Percentiles rank a stretch among this genome's conserved stretches.
Evolutionary conservation across 1,140 invertebrate genomes (phyloP).

Genomic region (Aphidius gifuensis): DNA sequence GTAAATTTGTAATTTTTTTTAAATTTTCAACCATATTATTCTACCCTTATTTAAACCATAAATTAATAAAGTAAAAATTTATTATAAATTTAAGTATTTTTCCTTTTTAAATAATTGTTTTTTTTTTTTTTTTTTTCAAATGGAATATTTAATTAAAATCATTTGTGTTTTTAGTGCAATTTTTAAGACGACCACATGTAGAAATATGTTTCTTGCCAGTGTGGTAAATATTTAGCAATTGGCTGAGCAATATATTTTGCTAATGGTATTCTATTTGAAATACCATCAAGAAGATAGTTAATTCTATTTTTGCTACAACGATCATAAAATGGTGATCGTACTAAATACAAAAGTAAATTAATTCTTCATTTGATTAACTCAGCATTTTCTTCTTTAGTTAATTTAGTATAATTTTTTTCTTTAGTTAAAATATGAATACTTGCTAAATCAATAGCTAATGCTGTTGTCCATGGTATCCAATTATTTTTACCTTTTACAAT

Average conservation of each 20-base stretch:
- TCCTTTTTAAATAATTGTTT: too few relatives aligned
- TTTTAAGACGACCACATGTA: constrained; percentile 72
- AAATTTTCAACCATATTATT: too few relatives aligned
- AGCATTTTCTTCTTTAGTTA: constrained; percentile 63
- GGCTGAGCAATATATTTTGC: constrained; percentile 64
- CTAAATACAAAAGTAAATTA: constrained; percentile 70
- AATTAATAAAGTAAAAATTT: too few relatives aligned
- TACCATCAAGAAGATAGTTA: constrained; percentile 56
- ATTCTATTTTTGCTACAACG: constrained; percentile 67
- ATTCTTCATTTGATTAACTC: constrained; percentile 73
- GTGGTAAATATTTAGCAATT: constrained; percentile 72
- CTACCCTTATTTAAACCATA: too few relatives aligned
- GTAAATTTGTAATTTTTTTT: too few relatives aligned
- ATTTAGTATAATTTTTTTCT: constrained; percentile 38
- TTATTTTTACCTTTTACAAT: constrained; percentile 66
- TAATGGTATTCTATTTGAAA: constrained; percentile 64
- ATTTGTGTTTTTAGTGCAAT: not conserved
- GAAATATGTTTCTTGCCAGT: constrained; percentile 85
- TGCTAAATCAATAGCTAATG: constrained; percentile 67
- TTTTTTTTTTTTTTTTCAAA: too few relatives aligned
- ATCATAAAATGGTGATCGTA: constrained; percentile 84
- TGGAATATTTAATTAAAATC: too few relatives aligned
- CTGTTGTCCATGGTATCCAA: constrained; percentile 78
- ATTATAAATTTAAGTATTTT: too few relatives aligned
- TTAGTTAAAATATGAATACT: constrained; percentile 65